Base-by-base conservation (phyloP, 2,888 invertebrate species). In the Euplagia quadripunctaria region DNA sequence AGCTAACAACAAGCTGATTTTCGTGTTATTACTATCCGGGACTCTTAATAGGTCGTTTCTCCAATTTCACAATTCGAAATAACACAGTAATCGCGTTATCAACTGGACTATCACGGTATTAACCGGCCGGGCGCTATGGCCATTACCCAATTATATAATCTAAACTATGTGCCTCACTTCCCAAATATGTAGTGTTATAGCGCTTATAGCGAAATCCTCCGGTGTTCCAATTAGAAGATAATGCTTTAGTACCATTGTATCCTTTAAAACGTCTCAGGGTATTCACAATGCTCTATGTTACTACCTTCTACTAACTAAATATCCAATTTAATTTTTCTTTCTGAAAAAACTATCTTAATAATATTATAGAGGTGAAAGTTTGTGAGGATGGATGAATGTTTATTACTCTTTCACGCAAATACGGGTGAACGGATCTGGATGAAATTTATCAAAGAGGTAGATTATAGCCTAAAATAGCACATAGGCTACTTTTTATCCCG, bases 1-100 rank as follows among this genome's bases (percentile, higher is more conserved):
- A 66, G 16, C 0, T 4, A 17, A 70, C 42, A 42, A 61, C 52
- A 61, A 49, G 6, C 12, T 6, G 64, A 72, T 61, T 72, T 68
- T 77, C 73, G 71, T 69, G 66, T 71, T 67, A 61, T 20, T 77
- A 70, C 73, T 75, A 70, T 70, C 75, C 70, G 73, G 68, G 72
- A 49, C 70, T 74, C 71, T 73, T 85, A 74, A 79, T 82, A 71
- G 78, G 76, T 79, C 80, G 78, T 80, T 85, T 78, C 79, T 78
- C 76, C 81, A 85, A 86, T 85, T 85, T 83, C 78, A 79, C 71
- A 83, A 85, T 82, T 78, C 76, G 76, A 78, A 84, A 79, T 78
- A 72, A 79, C 73, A 68, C 76, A 72, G 76, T 85, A 84, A 83
- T 82, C 79, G 79, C 70, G 73, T 78, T 85, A 85, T 82, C 79